These are phyloP conservation scores for Perizoma flavofasciatum DNA, from an alignment of 2,888 invertebrate genomes.

Conservation along the genomic window DNA sequence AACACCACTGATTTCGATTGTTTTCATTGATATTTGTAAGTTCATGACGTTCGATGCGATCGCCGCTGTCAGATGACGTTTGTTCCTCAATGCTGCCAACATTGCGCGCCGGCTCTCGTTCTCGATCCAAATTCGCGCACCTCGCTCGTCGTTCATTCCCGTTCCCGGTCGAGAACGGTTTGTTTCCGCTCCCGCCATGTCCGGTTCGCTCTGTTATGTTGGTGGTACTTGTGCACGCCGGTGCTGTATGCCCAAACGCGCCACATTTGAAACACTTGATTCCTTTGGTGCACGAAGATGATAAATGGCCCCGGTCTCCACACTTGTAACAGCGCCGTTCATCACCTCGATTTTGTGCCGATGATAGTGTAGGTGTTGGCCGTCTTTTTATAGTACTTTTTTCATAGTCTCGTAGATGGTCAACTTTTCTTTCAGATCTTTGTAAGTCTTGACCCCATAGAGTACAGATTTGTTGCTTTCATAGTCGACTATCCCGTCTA, in stretches of 20 bases:
- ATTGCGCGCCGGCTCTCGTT: neutral
- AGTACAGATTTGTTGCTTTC: conserved; percentile 1
- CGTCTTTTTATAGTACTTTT: neutral
- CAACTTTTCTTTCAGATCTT: conserved; percentile 1
- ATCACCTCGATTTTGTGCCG: neutral
- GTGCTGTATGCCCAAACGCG: conserved; percentile 1
- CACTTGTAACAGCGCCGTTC: conserved; percentile 2
- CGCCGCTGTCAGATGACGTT: neutral
- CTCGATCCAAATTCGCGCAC: neutral
- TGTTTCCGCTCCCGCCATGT: neutral
- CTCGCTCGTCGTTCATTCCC: neutral
- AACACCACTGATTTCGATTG: neutral
- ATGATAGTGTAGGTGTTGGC: neutral
- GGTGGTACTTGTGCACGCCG: neutral
- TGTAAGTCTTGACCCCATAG: neutral
- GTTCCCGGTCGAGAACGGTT: neutral
- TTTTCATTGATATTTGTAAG: neutral
- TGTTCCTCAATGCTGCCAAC: neutral
- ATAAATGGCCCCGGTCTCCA: conserved; percentile 1
- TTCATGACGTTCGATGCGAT: neutral
- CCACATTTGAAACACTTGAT: conserved; percentile 5
- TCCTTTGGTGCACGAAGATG: neutral
- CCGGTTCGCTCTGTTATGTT: conserved; percentile 4
- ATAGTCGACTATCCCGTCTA: conserved; percentile 4
- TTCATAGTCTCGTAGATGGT: conserved; percentile 2